These are phyloP conservation scores for Agrochola litura DNA, from an alignment of 2,888 invertebrate genomes.

Conservation along the genomic window DNA sequence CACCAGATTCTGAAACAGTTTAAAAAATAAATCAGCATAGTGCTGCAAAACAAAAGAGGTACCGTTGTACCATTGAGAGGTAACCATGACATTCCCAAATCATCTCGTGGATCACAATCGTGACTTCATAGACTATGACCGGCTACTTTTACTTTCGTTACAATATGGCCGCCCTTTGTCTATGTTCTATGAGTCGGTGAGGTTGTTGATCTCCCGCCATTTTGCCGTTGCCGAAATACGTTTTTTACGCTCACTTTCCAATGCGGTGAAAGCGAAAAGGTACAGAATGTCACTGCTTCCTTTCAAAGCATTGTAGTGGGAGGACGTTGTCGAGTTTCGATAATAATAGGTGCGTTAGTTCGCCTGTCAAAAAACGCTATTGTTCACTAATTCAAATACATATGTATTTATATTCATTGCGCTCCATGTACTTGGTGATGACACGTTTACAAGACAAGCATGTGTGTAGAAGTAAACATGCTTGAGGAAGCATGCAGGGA, in stretches of 20 bases:
- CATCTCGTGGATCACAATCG: slow-evolving; percentile 86
- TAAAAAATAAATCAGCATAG: slow-evolving; percentile 68
- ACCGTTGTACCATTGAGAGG: slow-evolving; percentile 66
- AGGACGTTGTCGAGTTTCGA: slow-evolving; percentile 82
- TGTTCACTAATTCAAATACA: slow-evolving; percentile 76
- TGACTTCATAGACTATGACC: slow-evolving; percentile 80
- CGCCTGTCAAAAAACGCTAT: slow-evolving; percentile 77
- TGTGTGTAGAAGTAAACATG: slow-evolving; percentile 18
- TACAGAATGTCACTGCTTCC: slow-evolving; percentile 89
- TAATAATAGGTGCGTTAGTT: slow-evolving; percentile 81
- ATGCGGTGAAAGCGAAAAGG: slow-evolving; percentile 90
- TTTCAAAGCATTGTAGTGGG: slow-evolving; percentile 88
- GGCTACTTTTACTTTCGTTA: slow-evolving; percentile 87
- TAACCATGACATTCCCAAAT: slow-evolving; percentile 90
- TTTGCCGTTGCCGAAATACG: slow-evolving; percentile 88
- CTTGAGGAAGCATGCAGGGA: neutral
- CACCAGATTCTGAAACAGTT: slow-evolving; percentile 57
- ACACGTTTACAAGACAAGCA: slow-evolving; percentile 22
- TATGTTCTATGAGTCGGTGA: slow-evolving; percentile 82
- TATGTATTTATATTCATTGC: slow-evolving; percentile 41
- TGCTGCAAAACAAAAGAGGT: slow-evolving; percentile 78
- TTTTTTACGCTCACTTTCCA: slow-evolving; percentile 91
- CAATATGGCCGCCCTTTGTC: slow-evolving; percentile 87
- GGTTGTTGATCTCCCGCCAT: slow-evolving; percentile 86
- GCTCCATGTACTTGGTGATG: slow-evolving; percentile 22